Conservation (phyloP, 2,888 invertebrate genomes). For the Psylliodes chrysocephalus region DNA sequence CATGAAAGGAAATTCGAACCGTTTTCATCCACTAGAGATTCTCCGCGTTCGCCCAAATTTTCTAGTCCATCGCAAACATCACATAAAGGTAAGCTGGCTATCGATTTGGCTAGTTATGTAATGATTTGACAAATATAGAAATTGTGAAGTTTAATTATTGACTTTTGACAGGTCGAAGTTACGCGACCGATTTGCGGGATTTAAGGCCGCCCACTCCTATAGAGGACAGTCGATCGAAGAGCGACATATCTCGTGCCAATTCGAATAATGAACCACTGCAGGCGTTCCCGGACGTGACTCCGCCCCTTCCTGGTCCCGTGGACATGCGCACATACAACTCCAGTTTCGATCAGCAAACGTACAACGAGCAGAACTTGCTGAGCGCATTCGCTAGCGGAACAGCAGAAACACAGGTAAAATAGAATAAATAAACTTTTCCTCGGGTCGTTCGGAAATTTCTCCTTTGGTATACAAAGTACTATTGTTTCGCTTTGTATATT, state of each 20-base stretch:
- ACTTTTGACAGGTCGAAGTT: slow-evolving; percentile 48
- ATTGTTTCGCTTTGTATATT: background rate
- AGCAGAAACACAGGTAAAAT: slow-evolving; percentile 70
- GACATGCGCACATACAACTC: slow-evolving; percentile 89
- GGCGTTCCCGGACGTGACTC: slow-evolving; percentile 71
- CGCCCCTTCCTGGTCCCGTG: slow-evolving; percentile 85
- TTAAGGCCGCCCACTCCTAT: slow-evolving; percentile 66
- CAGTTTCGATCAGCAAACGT: slow-evolving; percentile 70
- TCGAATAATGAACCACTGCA: slow-evolving; percentile 58
- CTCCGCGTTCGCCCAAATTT: slow-evolving; percentile 70
- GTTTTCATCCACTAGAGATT: slow-evolving; percentile 66
- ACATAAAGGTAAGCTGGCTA: slow-evolving; percentile 39
- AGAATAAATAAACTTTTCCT: background rate
- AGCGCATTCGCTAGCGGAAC: slow-evolving; percentile 75
- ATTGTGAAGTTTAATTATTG: no score
- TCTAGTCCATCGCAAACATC: slow-evolving; percentile 65
- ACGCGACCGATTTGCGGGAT: slow-evolving; percentile 65
- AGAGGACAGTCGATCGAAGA: slow-evolving; percentile 56
- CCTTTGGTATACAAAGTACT: background rate
- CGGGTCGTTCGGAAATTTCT: background rate
- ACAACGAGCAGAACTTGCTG: slow-evolving; percentile 73
- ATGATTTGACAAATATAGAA: no score
- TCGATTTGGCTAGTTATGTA: no score
- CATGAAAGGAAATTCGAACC: slow-evolving; percentile 71
- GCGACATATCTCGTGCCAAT: slow-evolving; percentile 45